Evolutionary conservation across 2,888 invertebrate species (phyloP), one percentile per base, ranked within the genome.

Genomic region (Scaptomyza flava): DNA sequence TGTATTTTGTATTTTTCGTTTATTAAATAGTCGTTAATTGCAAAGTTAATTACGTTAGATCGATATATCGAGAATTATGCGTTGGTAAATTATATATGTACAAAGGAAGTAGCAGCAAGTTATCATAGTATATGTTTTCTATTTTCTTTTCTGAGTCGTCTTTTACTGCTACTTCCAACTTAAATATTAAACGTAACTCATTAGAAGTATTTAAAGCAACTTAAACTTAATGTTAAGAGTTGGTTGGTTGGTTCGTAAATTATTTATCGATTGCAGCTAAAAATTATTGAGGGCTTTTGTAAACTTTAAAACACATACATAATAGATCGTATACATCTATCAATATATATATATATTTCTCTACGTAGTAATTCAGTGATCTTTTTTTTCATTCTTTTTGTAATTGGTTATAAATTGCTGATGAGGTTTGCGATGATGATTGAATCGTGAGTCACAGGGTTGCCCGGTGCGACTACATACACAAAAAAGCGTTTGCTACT

Each of bases 201-300:
- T 67, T 81, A 80, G 71, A 81, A 77, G 43, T 82, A 85, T 85
- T 82, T 82, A 82, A 86, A 82, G 82, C 82, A 86, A 82, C 77
- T 86, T 86, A 83, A 79, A 64, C 69, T 72, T 83, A 82, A 60
- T 69, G 78, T 85, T 82, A 86, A 70, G 86, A 83, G 79, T 84
- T 68, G 68, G 47, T 62, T 71, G 33, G 59, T 62, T 62, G 42
- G 14, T 69, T 60, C 38, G 17, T 27, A 33, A 50, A 50, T 46
- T 54, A 30, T 52, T 65, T 58, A 77, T 77, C 69, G 75, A 69
- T 72, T 65, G 68, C 72, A 41, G 68, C 60, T 71, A 64, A 57
- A 66, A 80, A 77, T 83, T 68, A 79, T 65, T 75, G 71, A 73
- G 52, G 14, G 61, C 43, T 56, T 17, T 56, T 36, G n/a, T 23